Base-by-base conservation (phyloP, 2,113 vertebrate genomes). In the Chloebia gouldiae region DNA sequence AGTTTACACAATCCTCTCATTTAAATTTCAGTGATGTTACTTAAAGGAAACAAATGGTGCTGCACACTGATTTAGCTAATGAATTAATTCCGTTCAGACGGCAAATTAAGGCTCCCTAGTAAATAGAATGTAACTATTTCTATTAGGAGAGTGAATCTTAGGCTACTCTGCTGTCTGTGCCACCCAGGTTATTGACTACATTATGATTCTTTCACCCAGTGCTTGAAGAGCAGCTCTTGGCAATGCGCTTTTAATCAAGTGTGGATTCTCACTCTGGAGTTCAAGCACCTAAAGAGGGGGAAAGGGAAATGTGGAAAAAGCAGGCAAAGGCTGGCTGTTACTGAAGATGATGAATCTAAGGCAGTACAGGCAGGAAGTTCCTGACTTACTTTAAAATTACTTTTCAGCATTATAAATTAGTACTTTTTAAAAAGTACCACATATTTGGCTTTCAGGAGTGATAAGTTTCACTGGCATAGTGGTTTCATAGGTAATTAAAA, bases 1-100 rank as follows among this genome's bases (percentile, higher is more conserved):
- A 93, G 70, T 95, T 97, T 93, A 93, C 4, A 53, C 22, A 35
- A 83, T 66, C 72, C 42, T 90, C 81, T 97, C 78, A 96, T 96
- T 96, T 97, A 96, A 87, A 97, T 93, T 97, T 97, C 92, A 93
- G 69, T 66, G 88, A 78, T 81, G 91, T 75, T 94, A 76, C 92
- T 96, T 86, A 87, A 94, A 92, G 68, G 68, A 96, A 97, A 93
- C 78, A 95, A 97, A 94, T 89, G 37, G 44, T 69, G 12, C 90
- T 94, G 61, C 93, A 39, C 42, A 79, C 92, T 95, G 94, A 97
- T 97, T 97, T 95, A 97, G 93, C 86, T 94, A 97, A 97, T 94
- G 72, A 96, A 97, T 97, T 95, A 95, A 93, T 93, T 96, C 85
- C 47, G 47, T 96, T 96, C 80, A 88, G 84, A 89, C 66, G 86